A percentile compares a stretch with the other conserved stretches of the same genome.
Conservation (phyloP, 2,113 vertebrate genomes). For the Leucoraja erinaceus region DNA sequence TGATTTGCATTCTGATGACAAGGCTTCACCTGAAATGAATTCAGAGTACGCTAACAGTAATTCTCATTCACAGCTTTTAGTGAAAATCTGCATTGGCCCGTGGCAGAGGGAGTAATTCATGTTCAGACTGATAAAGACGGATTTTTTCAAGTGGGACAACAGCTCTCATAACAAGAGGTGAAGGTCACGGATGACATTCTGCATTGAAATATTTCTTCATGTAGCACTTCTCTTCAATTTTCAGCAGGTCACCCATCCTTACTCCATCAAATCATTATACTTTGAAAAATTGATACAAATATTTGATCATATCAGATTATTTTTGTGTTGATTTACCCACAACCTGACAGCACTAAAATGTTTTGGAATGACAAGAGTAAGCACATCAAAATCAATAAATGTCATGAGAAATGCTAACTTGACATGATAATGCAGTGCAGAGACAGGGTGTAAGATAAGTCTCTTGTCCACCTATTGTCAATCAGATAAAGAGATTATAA, state of each 20-base stretch:
- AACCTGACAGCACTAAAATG: conserved; percentile 10
- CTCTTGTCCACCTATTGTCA: not conserved
- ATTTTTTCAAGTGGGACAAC: not conserved
- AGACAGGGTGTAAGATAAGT: not conserved
- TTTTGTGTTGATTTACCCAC: not conserved
- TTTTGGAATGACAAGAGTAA: not conserved
- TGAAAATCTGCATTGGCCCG: conserved; percentile 6
- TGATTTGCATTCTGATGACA: not conserved
- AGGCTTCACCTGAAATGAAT: not conserved
- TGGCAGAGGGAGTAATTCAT: not conserved
- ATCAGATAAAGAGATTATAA: conserved; percentile 1
- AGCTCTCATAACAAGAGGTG: too few relatives aligned
- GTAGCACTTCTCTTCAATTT: not conserved
- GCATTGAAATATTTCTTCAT: not conserved
- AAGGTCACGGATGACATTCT: not conserved
- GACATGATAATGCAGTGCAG: conserved; percentile 19
- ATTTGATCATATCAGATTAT: not conserved
- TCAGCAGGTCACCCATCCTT: not conserved
- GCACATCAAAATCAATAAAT: conserved; percentile 17
- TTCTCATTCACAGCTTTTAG: conserved; percentile 11
- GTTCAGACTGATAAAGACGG: not conserved
- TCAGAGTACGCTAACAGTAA: not conserved
- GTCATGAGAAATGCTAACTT: not conserved
- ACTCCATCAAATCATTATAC: not conserved
- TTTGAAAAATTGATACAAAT: not conserved